Evolutionary conservation across 2,113 vertebrate genomes (phyloP).

Genomic region (Felis chaus): DNA sequence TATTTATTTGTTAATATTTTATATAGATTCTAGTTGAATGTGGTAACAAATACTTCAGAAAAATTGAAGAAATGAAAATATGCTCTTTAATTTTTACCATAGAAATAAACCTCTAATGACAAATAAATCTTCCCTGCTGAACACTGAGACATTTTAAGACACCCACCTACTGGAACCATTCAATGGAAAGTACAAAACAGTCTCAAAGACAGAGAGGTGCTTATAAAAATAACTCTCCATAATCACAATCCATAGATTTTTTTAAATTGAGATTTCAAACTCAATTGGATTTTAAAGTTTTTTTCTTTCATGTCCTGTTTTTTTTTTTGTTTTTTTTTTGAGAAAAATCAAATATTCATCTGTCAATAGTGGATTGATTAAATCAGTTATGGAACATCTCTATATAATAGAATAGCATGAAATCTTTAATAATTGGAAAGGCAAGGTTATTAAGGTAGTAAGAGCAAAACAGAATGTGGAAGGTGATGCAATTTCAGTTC

Average conservation of each 20-base stretch:
- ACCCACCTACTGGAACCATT: not conserved
- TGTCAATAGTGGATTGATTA: not conserved
- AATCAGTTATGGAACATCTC: not conserved
- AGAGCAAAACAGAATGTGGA: not conserved
- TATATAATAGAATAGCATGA: not conserved
- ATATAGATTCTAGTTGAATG: not conserved
- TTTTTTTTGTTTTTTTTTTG: not conserved
- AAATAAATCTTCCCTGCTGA: not conserved
- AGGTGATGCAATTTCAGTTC: not conserved
- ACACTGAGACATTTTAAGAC: not conserved
- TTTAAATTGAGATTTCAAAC: not conserved
- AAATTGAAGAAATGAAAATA: not conserved
- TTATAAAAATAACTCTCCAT: not conserved
- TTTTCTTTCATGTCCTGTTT: not conserved
- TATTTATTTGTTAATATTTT: not conserved
- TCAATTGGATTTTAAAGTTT: not conserved
- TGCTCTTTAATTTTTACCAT: not conserved
- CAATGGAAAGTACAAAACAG: not conserved
- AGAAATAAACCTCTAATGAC: not conserved
- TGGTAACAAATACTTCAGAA: not conserved
- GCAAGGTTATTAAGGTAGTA: not conserved
- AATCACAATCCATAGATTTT: not conserved
- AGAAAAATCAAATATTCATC: not conserved
- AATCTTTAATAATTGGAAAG: not conserved
- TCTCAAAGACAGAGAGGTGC: not conserved